phyloP scores from a whole-genome alignment of 2,113 vertebrate genomes.

The Zosterops borbonicus region DNA sequence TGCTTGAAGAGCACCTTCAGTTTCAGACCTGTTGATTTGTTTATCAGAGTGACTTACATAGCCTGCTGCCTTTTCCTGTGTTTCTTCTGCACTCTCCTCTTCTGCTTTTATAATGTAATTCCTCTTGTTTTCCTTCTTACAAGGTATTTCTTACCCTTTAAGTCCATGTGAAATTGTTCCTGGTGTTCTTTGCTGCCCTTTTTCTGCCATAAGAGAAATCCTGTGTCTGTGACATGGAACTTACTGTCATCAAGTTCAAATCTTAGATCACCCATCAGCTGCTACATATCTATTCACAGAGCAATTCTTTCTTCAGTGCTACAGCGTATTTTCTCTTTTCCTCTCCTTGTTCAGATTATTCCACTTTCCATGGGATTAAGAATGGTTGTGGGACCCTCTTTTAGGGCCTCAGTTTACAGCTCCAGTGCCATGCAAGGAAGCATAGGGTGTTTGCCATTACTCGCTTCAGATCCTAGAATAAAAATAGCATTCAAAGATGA shows the following conservation, averaged over 20 bases:
- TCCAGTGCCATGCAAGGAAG: neutral
- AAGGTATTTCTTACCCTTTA: neutral
- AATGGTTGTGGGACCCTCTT: neutral
- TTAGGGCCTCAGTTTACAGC: neutral
- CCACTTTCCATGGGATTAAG: neutral
- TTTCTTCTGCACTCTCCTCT: neutral
- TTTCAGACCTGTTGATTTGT: neutral
- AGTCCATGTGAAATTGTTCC: neutral
- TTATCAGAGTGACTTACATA: neutral
- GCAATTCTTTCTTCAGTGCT: neutral
- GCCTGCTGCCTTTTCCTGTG: neutral
- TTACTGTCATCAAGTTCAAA: neutral
- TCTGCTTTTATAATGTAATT: neutral
- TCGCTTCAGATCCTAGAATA: neutral
- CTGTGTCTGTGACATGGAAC: neutral
- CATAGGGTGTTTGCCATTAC: rapidly evolving
- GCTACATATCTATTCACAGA: neutral
- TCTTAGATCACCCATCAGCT: neutral
- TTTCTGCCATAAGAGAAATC: neutral
- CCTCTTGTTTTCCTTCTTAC: neutral
- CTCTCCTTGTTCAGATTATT: neutral
- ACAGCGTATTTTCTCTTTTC: neutral
- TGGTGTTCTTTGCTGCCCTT: neutral
- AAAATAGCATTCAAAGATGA: neutral
- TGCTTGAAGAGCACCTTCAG: neutral